phyloP scores from a whole-genome alignment of 1,140 invertebrate species.

The Eumeta japonica region DNA sequence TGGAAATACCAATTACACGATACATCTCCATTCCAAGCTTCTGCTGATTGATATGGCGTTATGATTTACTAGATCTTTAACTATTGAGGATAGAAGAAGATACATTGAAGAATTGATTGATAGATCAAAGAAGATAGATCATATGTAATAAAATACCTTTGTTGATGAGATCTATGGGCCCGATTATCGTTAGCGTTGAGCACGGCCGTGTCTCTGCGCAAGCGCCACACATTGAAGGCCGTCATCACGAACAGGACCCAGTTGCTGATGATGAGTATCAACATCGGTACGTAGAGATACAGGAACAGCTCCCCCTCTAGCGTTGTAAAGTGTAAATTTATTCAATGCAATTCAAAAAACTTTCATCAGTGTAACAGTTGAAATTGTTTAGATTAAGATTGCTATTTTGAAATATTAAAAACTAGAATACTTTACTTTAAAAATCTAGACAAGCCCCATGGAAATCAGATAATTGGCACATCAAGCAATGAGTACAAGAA shows the following conservation, averaged over 20 bases:
- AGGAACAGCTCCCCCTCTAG: constrained; percentile 54
- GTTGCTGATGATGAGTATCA: constrained; percentile 57
- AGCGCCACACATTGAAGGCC: constrained; percentile 39
- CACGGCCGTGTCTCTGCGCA: constrained; percentile 42
- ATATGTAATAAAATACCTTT: constrained; percentile 31
- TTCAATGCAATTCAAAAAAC: not conserved
- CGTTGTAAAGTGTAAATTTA: constrained; percentile 6
- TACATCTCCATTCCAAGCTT: no score
- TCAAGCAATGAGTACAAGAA: no score
- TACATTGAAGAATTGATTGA: no score
- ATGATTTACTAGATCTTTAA: no score
- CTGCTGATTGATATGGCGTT: no score
- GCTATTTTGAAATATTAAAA: no score
- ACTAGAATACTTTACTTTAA: no score
- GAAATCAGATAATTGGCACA: no score
- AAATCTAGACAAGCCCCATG: not conserved
- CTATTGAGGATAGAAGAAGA: no score
- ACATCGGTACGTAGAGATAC: constrained; percentile 62
- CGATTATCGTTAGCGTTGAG: constrained; percentile 46
- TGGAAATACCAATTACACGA: no score
- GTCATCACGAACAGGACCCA: constrained; percentile 59
- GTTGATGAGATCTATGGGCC: constrained; percentile 31
- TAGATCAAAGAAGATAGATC: no score
- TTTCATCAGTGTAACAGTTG: not conserved
- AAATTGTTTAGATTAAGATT: not conserved